Evolutionary conservation across 2,888 invertebrate genomes (phyloP).

Genomic region (Zhengitettix transpicula): DNA sequence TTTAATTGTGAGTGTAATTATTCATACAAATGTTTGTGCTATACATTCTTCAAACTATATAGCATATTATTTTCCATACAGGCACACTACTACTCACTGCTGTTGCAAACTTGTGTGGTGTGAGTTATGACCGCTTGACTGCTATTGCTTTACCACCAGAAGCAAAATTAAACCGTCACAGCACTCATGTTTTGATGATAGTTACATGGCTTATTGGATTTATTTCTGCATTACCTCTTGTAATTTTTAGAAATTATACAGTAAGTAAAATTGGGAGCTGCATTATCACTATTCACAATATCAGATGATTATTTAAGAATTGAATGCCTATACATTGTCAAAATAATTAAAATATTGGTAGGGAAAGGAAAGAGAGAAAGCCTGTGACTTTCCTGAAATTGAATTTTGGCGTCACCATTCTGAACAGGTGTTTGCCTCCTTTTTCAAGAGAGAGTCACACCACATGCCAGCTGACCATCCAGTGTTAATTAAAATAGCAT

Average conservation of each 20-base stretch:
- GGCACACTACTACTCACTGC: constrained; percentile 57
- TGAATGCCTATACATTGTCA: no score
- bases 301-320: background rate
- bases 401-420: no score
- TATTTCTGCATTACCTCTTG: constrained; percentile 45
- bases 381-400: no score
- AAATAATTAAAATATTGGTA: no score
- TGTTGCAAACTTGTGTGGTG: constrained; percentile 57
- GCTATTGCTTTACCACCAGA: constrained; percentile 60
- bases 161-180: constrained; percentile 44
- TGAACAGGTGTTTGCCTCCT: no score
- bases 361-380: no score
- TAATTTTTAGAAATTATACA: constrained; percentile 41
- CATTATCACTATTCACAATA: background rate
- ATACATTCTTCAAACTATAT: background rate
- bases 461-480: no score
- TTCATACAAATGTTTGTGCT: background rate
- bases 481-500: no score
- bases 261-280: constrained; percentile 22
- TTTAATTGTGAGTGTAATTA: constrained; percentile 40
- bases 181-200: constrained; percentile 45
- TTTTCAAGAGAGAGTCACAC: no score
- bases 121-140: constrained; percentile 68
- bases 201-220: constrained; percentile 50
- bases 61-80: constrained; percentile 18